Conservation (phyloP, 1,140 invertebrate genomes). For the Conus ventricosus region DNA sequence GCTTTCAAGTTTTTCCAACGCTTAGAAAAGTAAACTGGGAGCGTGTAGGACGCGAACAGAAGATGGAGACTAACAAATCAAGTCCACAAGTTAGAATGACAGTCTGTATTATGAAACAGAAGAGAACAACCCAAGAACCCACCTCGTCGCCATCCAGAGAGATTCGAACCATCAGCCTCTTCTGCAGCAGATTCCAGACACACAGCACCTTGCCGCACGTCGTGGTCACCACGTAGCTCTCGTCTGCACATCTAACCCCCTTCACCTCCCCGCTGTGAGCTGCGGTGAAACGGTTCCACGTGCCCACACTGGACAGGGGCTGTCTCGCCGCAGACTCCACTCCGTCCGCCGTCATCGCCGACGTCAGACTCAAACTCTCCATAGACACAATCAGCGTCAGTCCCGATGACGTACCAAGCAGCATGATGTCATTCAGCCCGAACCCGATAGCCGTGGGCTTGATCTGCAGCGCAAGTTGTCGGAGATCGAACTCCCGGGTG, state of each 20-base stretch:
- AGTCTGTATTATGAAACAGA: not conserved
- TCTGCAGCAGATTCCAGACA: slow-evolving; percentile 36
- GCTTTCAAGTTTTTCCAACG: no score
- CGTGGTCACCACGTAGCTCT: slow-evolving; percentile 12
- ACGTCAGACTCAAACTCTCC: slow-evolving; percentile 8
- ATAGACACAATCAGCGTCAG: slow-evolving; percentile 5
- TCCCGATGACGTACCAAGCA: slow-evolving; percentile 18
- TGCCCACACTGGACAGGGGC: not conserved
- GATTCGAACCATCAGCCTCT: slow-evolving; percentile 13
- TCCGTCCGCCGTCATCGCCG: slow-evolving; percentile 21
- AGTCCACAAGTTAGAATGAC: no score
- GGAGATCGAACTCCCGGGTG: not conserved
- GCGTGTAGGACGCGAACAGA: no score
- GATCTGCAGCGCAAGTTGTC: not conserved
- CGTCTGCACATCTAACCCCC: not conserved
- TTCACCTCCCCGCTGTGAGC: slow-evolving; percentile 28
- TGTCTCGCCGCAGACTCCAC: not conserved
- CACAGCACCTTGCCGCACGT: slow-evolving; percentile 2
- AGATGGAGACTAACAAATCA: no score
- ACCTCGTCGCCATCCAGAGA: slow-evolving; percentile 27
- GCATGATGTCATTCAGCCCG: not conserved
- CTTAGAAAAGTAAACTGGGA: no score
- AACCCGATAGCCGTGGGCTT: not conserved
- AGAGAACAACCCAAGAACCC: not conserved
- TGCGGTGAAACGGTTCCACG: not conserved